phyloP scores from a whole-genome alignment of 2,888 invertebrate species.

The Ecdyonurus torrentis region DNA sequence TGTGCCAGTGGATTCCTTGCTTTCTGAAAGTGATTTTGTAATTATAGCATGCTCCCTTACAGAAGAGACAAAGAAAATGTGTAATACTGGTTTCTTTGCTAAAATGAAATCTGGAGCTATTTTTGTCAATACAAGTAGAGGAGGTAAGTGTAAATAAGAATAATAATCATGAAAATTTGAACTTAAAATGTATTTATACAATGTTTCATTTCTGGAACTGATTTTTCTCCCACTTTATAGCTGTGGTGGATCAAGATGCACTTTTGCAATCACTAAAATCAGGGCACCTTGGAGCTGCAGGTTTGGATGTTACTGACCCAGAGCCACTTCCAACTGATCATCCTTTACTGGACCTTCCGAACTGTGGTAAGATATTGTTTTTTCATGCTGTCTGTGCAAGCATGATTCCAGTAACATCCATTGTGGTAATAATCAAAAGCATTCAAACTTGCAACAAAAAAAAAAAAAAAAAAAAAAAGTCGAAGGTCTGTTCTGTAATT shows the following conservation, averaged over 20 bases:
- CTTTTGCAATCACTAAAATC: conserved; percentile 54
- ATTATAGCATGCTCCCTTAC: conserved; percentile 51
- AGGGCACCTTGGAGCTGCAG: conserved; percentile 62
- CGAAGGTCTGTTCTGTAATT: too few relatives aligned
- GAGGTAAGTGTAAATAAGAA: too few relatives aligned
- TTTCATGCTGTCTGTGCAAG: background rate
- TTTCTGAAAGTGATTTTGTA: conserved; percentile 56
- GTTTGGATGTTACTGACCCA: conserved; percentile 79
- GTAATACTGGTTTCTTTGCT: conserved; percentile 45
- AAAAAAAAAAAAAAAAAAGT: too few relatives aligned
- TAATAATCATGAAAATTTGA: too few relatives aligned
- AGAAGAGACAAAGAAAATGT: conserved; percentile 47
- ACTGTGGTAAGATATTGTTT: conserved; percentile 38
- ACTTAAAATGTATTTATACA: too few relatives aligned
- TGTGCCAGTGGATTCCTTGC: conserved; percentile 46
- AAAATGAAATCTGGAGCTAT: conserved; percentile 62
- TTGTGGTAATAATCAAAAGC: too few relatives aligned
- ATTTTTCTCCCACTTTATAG: too few relatives aligned
- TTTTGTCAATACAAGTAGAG: conserved; percentile 59
- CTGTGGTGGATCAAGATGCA: conserved; percentile 62
- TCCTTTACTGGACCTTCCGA: conserved; percentile 55
- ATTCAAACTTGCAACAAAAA: too few relatives aligned
- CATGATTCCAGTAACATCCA: too few relatives aligned
- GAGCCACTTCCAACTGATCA: conserved; percentile 73
- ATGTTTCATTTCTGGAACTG: too few relatives aligned